Conservation (phyloP, 2,888 invertebrate genomes). For the Rhabditoides inermis region DNA sequence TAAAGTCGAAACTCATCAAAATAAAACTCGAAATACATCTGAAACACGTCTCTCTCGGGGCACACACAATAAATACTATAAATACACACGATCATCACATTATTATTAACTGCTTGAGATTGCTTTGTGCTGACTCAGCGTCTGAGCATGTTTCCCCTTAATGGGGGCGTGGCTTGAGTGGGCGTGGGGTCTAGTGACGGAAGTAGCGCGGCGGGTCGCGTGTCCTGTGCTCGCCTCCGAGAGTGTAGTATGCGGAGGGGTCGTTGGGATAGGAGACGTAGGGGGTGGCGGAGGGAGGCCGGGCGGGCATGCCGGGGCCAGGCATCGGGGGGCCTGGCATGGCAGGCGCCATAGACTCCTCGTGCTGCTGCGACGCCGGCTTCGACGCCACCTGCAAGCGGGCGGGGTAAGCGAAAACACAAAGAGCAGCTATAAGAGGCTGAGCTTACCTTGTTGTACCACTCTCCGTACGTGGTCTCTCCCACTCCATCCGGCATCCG, state of each 20-base stretch:
- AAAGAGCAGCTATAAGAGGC: neutral
- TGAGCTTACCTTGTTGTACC: slow-evolving; percentile 38
- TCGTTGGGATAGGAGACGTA: slow-evolving; percentile 52
- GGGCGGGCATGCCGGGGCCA: slow-evolving; percentile 6
- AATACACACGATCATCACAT: no score
- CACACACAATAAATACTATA: no score
- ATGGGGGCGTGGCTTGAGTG: neutral
- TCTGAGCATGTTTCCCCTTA: neutral
- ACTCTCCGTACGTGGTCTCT: slow-evolving; percentile 49
- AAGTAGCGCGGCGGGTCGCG: slow-evolving; percentile 24
- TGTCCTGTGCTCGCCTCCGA: slow-evolving; percentile 42
- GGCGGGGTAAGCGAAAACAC: neutral
- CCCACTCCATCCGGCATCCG: slow-evolving; percentile 40
- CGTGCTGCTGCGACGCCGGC: slow-evolving; percentile 42
- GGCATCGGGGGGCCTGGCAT: neutral
- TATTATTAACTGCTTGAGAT: no score
- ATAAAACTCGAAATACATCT: no score
- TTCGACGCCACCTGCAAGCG: slow-evolving; percentile 46
- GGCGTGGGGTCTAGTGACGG: slow-evolving; percentile 13
- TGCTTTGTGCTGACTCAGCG: no score
- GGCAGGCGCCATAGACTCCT: slow-evolving; percentile 33
- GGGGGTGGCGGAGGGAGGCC: slow-evolving; percentile 31
- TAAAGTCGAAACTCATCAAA: no score
- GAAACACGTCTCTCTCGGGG: no score
- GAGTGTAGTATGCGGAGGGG: slow-evolving; percentile 48